phyloP scores from a whole-genome alignment of 2,797 vertebrate species.

The Hydrocynus forskahlii region DNA sequence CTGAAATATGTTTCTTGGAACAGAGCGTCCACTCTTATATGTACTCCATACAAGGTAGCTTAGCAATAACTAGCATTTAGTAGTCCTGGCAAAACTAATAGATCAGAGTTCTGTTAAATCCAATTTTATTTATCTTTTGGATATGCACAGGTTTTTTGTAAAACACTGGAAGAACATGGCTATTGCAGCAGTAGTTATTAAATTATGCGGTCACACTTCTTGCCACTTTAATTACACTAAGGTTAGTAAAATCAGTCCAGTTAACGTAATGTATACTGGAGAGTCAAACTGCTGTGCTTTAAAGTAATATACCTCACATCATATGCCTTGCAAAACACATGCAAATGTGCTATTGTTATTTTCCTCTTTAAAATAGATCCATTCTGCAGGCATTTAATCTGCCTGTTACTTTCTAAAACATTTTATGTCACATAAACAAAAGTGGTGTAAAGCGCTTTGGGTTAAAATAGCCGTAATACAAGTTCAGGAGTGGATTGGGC shows the following conservation, averaged over 20 bases:
- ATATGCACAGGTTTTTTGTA: not conserved
- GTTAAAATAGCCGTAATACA: no score
- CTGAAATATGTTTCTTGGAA: not conserved
- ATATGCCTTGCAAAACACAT: no score
- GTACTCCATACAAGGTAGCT: not conserved
- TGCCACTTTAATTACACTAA: not conserved
- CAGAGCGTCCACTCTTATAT: not conserved
- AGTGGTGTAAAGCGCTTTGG: no score
- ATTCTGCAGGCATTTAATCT: not conserved
- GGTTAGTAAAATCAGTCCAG: not conserved
- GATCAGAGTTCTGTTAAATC: not conserved
- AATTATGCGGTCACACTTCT: no score
- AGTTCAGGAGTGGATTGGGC: no score
- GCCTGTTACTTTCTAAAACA: not conserved
- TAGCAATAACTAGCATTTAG: constrained; percentile 9
- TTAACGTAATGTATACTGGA: not conserved
- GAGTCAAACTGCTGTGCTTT: not conserved
- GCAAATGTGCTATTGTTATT: not conserved
- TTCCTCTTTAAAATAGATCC: not conserved
- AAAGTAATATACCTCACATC: not conserved
- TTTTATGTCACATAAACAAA: no score
- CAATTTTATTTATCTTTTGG: no score
- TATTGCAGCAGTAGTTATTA: not conserved
- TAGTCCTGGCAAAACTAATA: not conserved
- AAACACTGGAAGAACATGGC: not conserved